Conservation (phyloP, 2,113 vertebrate genomes). For the Neoarius graeffei region DNA sequence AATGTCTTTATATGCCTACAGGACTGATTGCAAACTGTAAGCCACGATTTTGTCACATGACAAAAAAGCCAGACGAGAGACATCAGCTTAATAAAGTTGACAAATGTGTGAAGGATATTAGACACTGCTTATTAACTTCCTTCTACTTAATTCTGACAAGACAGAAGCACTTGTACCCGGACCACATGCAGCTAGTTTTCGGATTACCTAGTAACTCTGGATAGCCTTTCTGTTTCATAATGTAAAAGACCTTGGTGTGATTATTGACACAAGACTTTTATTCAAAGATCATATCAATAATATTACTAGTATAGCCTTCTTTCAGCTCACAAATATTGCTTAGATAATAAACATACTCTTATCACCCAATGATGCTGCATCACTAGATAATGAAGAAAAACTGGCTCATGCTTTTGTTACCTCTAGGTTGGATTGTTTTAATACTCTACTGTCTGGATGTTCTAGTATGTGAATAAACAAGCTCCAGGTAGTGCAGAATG, state of each 20-base stretch:
- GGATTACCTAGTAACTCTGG: no score
- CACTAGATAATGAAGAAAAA: not conserved
- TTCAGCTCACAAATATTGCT: not conserved
- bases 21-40: not conserved
- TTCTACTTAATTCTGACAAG: no score
- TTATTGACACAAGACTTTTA: no score
- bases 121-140: no score
- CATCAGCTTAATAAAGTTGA: not conserved
- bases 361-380: not conserved
- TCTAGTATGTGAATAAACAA: not conserved
- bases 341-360: not conserved
- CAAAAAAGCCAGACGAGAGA: not conserved
- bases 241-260: no score
- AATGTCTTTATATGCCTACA: no score
- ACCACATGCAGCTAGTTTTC: not conserved
- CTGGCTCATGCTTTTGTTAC: not conserved
- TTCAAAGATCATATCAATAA: not conserved
- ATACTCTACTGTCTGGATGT: not conserved
- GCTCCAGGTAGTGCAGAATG: not conserved
- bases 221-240: no score
- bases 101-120: no score
- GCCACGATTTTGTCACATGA: not conserved
- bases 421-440: not conserved
- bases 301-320: not conserved
- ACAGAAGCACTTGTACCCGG: not conserved